Evolutionary conservation across 2,888 invertebrate species (phyloP), one percentile per base, ranked within the genome.

Genomic region (Torymus texanus): DNA sequence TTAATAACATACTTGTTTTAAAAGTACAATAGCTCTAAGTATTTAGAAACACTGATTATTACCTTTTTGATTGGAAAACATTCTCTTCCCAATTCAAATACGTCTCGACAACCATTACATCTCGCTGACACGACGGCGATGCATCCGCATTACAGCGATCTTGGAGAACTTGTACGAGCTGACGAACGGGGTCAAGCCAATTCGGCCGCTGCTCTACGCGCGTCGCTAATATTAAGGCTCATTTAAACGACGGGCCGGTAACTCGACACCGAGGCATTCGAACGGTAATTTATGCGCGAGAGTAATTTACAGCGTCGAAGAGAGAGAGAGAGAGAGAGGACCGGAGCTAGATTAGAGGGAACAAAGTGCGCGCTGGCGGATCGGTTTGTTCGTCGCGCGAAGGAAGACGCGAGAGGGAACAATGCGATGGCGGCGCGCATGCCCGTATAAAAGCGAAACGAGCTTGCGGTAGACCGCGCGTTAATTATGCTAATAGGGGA

Each of bases 401-500:
- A 29, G 24, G 24, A 71, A 41, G 29, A 62, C 53, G 24, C 29
- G 75, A 75, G 75, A 75, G 75, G 5, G 29, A 70, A 68, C 68
- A 68, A 63, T 73, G 21, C 41, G 16, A 61, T 55, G 41, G 18
- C 8, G 56, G 18, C 8, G 12, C 3, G 12, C 55, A n/a, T 2
- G 53, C 21, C 24, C 62, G 70, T 12, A 29, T 12, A 53, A 70
- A 18, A 16, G 14, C 8, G 4, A n/a, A 61, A 14, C 18, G 63
- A 75, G 51, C 59, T 29, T 29, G 51, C 24, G 55, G 61, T 4
- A 59, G 50, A 78, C 72, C 67, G 66, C 67, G 67, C 67, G 67
- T 75, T 79, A 79, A 79, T 79, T 75, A 79, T 75, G 72, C 71
- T 79, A 79, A 79, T 76, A 75, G 72, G 72, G 13, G 14, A 21